Base-by-base conservation (phyloP, 1,140 invertebrate species). In the Hyles euphorbiae region DNA sequence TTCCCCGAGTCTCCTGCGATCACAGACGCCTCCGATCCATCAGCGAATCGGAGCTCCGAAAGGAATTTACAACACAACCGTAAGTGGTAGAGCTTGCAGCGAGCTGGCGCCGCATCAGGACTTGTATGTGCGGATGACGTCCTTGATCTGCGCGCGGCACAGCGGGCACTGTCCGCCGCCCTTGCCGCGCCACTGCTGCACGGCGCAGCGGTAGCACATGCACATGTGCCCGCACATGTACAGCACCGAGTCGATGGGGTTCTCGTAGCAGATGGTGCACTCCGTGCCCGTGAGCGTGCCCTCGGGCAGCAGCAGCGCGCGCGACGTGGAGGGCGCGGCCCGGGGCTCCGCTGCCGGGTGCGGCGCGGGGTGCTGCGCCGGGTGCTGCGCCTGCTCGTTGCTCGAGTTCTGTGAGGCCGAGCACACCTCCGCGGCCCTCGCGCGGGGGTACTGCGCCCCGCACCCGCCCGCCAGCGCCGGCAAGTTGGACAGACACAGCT, bases 171-270 rank as follows among this genome's bases (percentile, higher is more conserved):
- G 95, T 2, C 95, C 96, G 45, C 95, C 96, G 0, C 96, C 95
- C 72, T 95, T 96, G 12, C 95, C 94, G 46, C 94, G 91, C 95
- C 96, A 98, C 75, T 98, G 96, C 68, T 97, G 94, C 10, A 96
- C 92, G 2, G 97, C 97, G 89, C 98, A 99, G n/a, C 96, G 91
- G 76, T 97, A 99, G 82, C 98, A 99, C 97, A 99, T 98, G 78
- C 98, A 99, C 96, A 99, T 98, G 90, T 99, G 98, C 45, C 98
- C 98, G 84, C 98, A 99, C 90, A 95, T 97, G 79, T 99, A 99
- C 12, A 99, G 90, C 22, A 98, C 98, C 70, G 95, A 95, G 86
- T 99, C 96, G 51, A 98, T 96, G 54, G 93, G 92, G 68, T 96
- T 93, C 81, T 99, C 98, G 77, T 97, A 98, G 87, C 98, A 99